phyloP scores from a whole-genome alignment of 2,888 invertebrate species.

The Leptopterna dolabrata region DNA sequence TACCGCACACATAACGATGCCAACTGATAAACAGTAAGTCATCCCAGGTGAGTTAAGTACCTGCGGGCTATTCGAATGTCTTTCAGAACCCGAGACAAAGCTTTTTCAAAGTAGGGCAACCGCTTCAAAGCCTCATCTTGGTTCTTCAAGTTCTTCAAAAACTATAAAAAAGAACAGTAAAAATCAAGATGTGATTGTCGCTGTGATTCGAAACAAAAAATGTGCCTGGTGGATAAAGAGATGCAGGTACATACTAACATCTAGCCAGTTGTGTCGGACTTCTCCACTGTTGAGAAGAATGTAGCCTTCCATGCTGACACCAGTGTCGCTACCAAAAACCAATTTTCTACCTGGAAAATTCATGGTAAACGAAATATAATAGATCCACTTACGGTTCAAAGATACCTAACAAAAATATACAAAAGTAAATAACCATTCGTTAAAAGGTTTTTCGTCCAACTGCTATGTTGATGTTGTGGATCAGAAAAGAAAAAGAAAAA shows the following conservation, averaged over 20 bases:
- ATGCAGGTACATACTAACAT: constrained; percentile 73
- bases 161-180: constrained; percentile 69
- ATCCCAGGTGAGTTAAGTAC: too few species aligned
- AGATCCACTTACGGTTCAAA: too few species aligned
- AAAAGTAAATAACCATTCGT: too few species aligned
- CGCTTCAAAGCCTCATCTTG: constrained; percentile 79
- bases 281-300: constrained; percentile 92
- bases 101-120: constrained; percentile 86
- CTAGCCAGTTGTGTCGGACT: constrained; percentile 93
- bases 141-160: constrained; percentile 79
- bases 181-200: not conserved
- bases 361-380: not conserved
- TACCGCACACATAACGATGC: too few species aligned
- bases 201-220: too few species aligned
- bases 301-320: constrained; percentile 90
- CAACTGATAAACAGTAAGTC: too few species aligned
- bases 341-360: constrained; percentile 76
- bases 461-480: too few species aligned
- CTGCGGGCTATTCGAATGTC: constrained; percentile 86
- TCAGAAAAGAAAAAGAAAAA: too few species aligned
- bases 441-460: too few species aligned
- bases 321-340: constrained; percentile 90
- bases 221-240: not conserved
- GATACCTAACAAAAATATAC: too few species aligned
- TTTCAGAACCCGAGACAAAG: constrained; percentile 84